Evolutionary conservation across 2,888 invertebrate species (phyloP), one percentile per base, ranked within the genome.

Genomic region (Pimpla rufipes): DNA sequence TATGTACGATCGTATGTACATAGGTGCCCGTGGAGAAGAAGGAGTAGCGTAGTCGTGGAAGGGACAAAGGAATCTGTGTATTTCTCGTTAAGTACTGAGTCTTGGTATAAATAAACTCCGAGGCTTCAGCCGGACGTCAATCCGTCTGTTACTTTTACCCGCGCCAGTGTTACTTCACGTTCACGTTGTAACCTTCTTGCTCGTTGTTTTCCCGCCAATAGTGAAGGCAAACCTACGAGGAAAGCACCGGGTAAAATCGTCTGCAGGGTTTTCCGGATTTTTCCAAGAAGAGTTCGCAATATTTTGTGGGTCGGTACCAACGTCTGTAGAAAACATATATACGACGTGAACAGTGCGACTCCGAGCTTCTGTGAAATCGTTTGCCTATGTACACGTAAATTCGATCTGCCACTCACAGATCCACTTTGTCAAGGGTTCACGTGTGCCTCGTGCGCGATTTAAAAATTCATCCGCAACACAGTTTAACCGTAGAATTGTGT

Each of bases 41-140:
- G 21, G 21, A 47, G 8, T 62, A 62, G 23, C 47, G 4, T 50
- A 40, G 35, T n/a, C 5, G 55, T 50, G 47, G 76, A 76, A 55
- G 37, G 18, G 29, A 45, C 35, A 11, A 37, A 74, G 4, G 18
- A 74, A 76, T 57, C 40, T 66, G 45, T 18, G 18, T 66, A 45
- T 45, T 55, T 59, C 37, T 73, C 57, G 67, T 66, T 35, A 13
- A 45, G 59, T 68, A 74, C 35, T 40, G 47, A 57, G 52, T 71
- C 67, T 42, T 42, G 66, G 79, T 85, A 87, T 88, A 89, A 87
- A 86, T 89, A 88, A 84, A 81, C 67, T 35, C 57, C 42, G n/a
- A 35, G 45, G 73, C 57, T 8, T 37, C 45, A 84, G 66, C 71
- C 77, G 81, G 71, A 57, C 79, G 64, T 73, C 82, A 85, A 79